These are phyloP conservation scores for Ceratina japonica DNA, from an alignment of 1,140 invertebrate species.

Conservation along the genomic window DNA sequence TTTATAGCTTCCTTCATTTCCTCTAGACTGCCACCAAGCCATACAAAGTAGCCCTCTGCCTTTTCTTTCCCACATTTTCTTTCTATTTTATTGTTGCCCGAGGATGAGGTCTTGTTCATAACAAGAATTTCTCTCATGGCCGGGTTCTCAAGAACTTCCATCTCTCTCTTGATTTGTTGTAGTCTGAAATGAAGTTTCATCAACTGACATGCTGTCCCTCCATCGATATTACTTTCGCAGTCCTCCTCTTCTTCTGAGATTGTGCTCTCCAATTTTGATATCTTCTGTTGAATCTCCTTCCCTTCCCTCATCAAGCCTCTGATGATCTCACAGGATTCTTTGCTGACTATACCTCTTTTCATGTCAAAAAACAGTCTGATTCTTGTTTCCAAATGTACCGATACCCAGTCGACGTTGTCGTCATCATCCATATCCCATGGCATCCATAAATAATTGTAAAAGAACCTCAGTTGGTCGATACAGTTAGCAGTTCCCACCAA, in stretches of 20 bases:
- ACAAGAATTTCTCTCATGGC: constrained; percentile 79
- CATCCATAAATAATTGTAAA: constrained; percentile 82
- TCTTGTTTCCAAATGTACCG: constrained; percentile 80
- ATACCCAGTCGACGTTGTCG: constrained; percentile 80
- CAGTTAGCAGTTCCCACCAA: constrained; percentile 75
- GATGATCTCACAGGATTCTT: constrained; percentile 80
- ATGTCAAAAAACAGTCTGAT: constrained; percentile 82
- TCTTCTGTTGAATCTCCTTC: constrained; percentile 78
- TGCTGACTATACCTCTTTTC: constrained; percentile 78
- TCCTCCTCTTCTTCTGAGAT: constrained; percentile 76
- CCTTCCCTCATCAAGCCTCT: constrained; percentile 80
- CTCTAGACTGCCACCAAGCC: constrained; percentile 75
- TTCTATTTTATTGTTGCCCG: constrained; percentile 58
- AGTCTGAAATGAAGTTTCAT: constrained; percentile 81
- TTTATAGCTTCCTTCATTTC: constrained; percentile 77
- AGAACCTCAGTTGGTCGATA: constrained; percentile 79
- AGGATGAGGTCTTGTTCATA: constrained; percentile 67
- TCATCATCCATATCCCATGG: constrained; percentile 84
- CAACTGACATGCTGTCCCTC: constrained; percentile 75
- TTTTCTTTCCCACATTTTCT: constrained; percentile 57
- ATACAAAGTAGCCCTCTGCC: constrained; percentile 78
- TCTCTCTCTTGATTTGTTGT: constrained; percentile 82
- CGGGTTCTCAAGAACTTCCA: constrained; percentile 82
- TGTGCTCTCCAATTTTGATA: constrained; percentile 77
- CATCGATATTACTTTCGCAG: constrained; percentile 62